Base-by-base conservation (phyloP, 2,888 invertebrate genomes). In the Onthophagus sagittarius region DNA sequence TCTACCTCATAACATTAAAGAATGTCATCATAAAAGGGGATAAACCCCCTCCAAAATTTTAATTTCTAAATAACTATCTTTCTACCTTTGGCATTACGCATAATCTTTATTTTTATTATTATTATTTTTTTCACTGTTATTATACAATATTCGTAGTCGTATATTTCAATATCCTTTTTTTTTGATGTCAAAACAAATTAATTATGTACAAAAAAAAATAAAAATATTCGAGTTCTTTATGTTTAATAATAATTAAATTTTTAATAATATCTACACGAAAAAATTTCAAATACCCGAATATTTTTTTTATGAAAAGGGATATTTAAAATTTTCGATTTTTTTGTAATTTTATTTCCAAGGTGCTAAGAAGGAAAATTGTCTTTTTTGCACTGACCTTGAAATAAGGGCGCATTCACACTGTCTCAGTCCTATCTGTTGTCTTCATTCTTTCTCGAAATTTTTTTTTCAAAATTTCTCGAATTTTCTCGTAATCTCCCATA, bases 61-160 rank as follows among this genome's bases (percentile, higher is more conserved):
- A n/a, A n/a, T n/a, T n/a, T n/a, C n/a, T n/a, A n/a, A n/a, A n/a
- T n/a, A n/a, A n/a, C n/a, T n/a, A n/a, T n/a, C n/a, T 77, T 78
- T 83, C 85, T 86, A 86, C 83, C 86, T 86, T 86, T 86, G 86
- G 86, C 86, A 85, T 85, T 83, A 85, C 84, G 84, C 84, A 80
- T 84, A 83, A 23, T 23, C 23, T 23, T 23, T 23, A 23, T 23
- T 23, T 23, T 23, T 23, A 23, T 23, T 23, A 23, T 23, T 23
- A 23, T 23, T 23, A 23, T 23, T 23, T 23, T 81, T 82, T 83
- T 53, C 39, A 53, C 11, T 53, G 39, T 53, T 83, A 81, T 83
- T 83, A 83, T 82, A 81, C 82, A 81, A 82, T 84, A 84, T 32
- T 85, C 85, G 85, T 84, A 84, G n/a, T 85, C 85, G 85, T 85